These are phyloP conservation scores for Drosophila mauritiana DNA, from an alignment of 1,140 invertebrate genomes.

Conservation along the genomic window DNA sequence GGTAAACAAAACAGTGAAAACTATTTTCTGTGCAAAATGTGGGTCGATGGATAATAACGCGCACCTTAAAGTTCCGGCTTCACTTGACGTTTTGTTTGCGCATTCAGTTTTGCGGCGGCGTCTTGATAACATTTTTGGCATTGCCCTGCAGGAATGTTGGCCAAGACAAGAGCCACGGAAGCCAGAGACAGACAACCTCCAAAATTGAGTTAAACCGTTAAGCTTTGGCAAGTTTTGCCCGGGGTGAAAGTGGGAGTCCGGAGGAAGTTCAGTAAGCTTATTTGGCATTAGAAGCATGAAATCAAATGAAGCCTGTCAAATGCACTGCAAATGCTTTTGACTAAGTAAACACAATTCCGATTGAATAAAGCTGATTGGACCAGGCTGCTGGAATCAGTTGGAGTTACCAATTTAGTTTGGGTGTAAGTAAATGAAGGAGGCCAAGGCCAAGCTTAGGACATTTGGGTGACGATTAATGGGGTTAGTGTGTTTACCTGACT, in stretches of 20 bases:
- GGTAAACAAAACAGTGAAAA: too few relatives aligned
- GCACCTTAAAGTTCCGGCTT: slow-evolving; percentile 36
- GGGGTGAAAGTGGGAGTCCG: slow-evolving; percentile 14
- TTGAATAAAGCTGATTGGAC: slow-evolving; percentile 57
- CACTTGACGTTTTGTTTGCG: slow-evolving; percentile 52
- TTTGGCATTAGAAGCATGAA: slow-evolving; percentile 66
- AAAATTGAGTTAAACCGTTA: slow-evolving; percentile 76
- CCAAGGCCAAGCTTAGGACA: slow-evolving; percentile 23
- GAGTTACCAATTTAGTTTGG: slow-evolving; percentile 1
- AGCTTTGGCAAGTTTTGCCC: slow-evolving; percentile 56
- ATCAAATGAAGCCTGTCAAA: slow-evolving; percentile 81
- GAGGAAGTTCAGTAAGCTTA: slow-evolving; percentile 65
- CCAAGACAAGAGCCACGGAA: slow-evolving; percentile 34
- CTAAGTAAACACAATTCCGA: slow-evolving; percentile 65
- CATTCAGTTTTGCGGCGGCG: slow-evolving; percentile 46
- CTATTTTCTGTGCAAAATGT: neutral
- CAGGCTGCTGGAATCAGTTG: slow-evolving; percentile 21
- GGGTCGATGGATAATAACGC: neutral
- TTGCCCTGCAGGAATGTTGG: slow-evolving; percentile 48
- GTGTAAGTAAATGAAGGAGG: slow-evolving; percentile 12
- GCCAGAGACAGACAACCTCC: slow-evolving; percentile 37
- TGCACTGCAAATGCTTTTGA: slow-evolving; percentile 67
- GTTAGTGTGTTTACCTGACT: slow-evolving; percentile 22
- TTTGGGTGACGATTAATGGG: slow-evolving; percentile 12
- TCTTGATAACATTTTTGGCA: slow-evolving; percentile 52